A percentile compares a stretch with the other conserved stretches of the same genome.
These are phyloP conservation scores for Percina caprodes DNA, from an alignment of 2,113 vertebrate species.

Conservation along the genomic window DNA sequence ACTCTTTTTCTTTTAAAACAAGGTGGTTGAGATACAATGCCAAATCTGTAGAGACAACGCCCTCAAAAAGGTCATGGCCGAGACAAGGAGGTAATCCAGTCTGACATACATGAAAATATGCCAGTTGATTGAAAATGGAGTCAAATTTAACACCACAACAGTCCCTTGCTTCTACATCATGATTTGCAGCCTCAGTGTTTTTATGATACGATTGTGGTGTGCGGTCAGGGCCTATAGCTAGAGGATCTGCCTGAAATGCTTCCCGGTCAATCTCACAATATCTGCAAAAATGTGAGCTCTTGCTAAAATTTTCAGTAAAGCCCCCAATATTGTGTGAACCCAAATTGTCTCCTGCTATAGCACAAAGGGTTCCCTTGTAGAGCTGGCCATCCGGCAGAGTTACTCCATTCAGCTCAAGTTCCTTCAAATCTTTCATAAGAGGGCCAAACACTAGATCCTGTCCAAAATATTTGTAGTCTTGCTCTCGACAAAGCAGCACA, in stretches of 20 bases:
- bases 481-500: conserved; percentile 29
- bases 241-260: conserved; percentile 2
- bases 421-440: background rate
- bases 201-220: background rate
- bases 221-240: background rate
- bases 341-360: no score
- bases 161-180: background rate
- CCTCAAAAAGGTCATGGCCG: no score
- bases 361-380: no score
- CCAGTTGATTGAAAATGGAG: no score
- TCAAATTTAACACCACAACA: background rate
- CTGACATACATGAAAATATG: background rate
- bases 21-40: background rate
- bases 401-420: background rate
- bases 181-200: background rate
- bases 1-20: background rate
- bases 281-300: conserved; percentile 25
- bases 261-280: conserved; percentile 31
- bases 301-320: no score
- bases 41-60: no score
- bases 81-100: background rate
- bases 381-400: background rate
- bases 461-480: conserved; percentile 46
- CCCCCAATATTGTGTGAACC: no score
- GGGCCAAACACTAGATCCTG: background rate